Percentiles rank a stretch among this genome's conserved stretches.
These are phyloP conservation scores for Ageneiosus marmoratus DNA, from an alignment of 2,113 vertebrate genomes.

Conservation along the genomic window DNA sequence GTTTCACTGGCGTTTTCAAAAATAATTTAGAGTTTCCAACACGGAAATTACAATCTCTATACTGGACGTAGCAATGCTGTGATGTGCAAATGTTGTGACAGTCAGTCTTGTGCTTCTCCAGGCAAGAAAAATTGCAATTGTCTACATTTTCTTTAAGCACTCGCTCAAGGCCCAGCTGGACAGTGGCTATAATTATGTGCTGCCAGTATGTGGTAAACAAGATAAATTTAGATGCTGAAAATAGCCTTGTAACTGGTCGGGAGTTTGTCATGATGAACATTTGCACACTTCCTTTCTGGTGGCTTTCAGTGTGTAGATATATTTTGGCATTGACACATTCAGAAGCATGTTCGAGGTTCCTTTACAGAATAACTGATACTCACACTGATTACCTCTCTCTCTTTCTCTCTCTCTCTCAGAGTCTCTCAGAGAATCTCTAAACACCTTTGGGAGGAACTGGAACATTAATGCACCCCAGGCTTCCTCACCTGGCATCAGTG, in stretches of 20 bases:
- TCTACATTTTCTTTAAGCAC: neutral
- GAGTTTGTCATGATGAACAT: neutral
- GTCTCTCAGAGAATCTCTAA: neutral
- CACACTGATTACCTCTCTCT: neutral
- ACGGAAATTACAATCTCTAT: neutral
- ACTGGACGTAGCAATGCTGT: neutral
- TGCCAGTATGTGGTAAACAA: conserved; percentile 24
- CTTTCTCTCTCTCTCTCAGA: neutral
- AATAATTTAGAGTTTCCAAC: neutral
- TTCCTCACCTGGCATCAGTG: neutral
- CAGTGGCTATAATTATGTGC: conserved; percentile 3
- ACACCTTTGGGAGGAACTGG: neutral
- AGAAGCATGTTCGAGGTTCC: neutral
- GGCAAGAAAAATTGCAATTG: neutral
- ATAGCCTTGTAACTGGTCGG: neutral
- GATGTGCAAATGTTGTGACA: neutral
- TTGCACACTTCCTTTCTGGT: neutral
- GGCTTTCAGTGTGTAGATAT: neutral
- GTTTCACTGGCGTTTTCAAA: neutral
- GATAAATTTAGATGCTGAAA: conserved; percentile 19
- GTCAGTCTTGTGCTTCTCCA: neutral
- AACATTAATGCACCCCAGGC: neutral
- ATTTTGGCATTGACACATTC: neutral
- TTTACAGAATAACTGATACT: neutral
- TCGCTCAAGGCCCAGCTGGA: conserved; percentile 1